phyloP scores from a whole-genome alignment of 1,140 invertebrate genomes.

The Physella acuta region DNA sequence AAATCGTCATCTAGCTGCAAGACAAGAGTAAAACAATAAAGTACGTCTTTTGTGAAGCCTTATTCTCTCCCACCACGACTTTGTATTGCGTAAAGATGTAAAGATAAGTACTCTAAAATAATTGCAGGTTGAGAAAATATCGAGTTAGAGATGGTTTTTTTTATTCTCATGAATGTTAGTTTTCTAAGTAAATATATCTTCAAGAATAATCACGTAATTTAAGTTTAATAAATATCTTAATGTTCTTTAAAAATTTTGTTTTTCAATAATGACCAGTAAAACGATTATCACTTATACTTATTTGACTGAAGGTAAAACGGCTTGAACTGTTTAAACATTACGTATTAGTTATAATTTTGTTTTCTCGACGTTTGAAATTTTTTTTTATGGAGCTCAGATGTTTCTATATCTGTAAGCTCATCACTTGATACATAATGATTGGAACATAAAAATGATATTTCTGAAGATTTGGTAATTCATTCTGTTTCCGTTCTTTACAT shows the following conservation, averaged over 20 bases:
- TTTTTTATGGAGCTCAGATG: background rate
- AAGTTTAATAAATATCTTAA: too few relatives aligned
- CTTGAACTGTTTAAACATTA: too few relatives aligned
- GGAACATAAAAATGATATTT: background rate
- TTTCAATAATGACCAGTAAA: too few relatives aligned
- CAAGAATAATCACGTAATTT: too few relatives aligned
- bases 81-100: background rate
- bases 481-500: background rate
- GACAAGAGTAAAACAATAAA: slow-evolving; percentile 60
- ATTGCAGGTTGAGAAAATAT: too few relatives aligned
- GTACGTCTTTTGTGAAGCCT: background rate
- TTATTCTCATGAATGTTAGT: background rate
- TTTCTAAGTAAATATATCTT: background rate
- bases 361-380: background rate
- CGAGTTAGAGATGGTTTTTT: background rate
- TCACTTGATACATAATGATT: background rate
- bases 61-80: background rate
- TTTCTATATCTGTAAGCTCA: background rate
- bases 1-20: slow-evolving; percentile 68
- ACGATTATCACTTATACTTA: too few relatives aligned
- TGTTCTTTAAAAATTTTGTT: too few relatives aligned
- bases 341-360: too few relatives aligned
- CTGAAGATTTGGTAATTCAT: background rate
- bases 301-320: too few relatives aligned
- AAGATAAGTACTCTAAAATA: background rate